Conservation (phyloP, 1,140 invertebrate species). For the Cryptotermes secundus region DNA sequence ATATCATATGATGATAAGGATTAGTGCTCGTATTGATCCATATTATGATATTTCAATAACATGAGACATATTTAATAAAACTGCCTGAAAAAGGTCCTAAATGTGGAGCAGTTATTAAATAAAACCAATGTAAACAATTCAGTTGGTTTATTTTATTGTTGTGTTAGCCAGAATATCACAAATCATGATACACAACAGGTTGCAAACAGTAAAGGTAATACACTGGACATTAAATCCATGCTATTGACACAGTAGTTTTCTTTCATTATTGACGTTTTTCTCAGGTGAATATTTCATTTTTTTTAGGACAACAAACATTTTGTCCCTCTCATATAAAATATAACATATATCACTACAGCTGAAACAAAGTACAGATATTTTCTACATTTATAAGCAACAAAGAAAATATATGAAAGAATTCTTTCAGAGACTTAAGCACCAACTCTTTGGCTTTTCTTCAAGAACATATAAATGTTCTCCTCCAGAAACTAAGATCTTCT, state of each 20-base stretch:
- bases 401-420: not conserved
- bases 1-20: no score
- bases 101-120: no score
- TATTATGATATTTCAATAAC: no score
- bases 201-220: no score
- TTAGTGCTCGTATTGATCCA: no score
- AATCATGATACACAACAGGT: no score
- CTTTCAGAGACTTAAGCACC: slow-evolving; percentile 7
- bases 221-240: not conserved
- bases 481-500: not conserved
- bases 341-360: not conserved
- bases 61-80: no score
- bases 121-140: no score
- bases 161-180: no score
- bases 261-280: not conserved
- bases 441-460: not conserved
- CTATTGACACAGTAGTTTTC: slow-evolving; percentile 8
- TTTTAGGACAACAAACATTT: not conserved
- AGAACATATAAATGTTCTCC: not conserved
- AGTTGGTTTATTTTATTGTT: no score
- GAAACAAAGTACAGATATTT: not conserved
- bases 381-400: not conserved
- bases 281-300: not conserved
- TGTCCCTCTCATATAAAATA: not conserved
- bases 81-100: no score